Base-by-base conservation (phyloP, 2,888 invertebrate genomes). In the Scaptomyza cyrtandrae region DNA sequence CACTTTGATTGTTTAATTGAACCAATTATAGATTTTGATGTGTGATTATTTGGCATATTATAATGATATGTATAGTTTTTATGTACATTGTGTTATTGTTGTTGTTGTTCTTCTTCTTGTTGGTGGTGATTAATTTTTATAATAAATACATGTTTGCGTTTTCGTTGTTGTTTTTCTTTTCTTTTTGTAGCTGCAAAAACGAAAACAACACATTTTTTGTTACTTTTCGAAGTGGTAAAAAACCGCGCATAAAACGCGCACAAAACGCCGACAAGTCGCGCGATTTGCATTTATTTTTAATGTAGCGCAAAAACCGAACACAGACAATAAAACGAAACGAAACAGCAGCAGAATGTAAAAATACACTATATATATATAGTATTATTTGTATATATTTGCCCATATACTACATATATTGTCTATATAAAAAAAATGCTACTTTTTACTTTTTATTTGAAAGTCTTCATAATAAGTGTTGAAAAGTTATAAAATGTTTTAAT, bases 201-300 rank as follows among this genome's bases (percentile, higher is more conserved):
- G 39, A 54, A 70, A 43, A 19, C 41, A 13, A 44, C 29, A 39
- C 29, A 39, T n/a, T 9, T 33, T 65, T 55, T 48, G 14, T 49
- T 31, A 14, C 16, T 24, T 35, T 33, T n/a, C n/a, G 10, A 27
- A 0, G 1, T 14, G 11, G 16, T n/a, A 16, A 33, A 24, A 19
- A 49, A 59, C 31, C 59, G 39, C 39, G 24, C 31, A 41, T 33
- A 43, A 73, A 56, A 60, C 46, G 45, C 60, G 35, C 7, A 7
- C 14, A 45, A 55, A 58, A 24, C 24, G 24, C 24, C 5, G 5
- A 24, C 3, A 24, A 24, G 5, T 24, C 24, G 24, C 24, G 24
- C 27, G 24, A 61, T 84, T 77, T 70, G 78, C 67, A 39, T 73
- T 52, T 70, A 54, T 49, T 44, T 72, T 59, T 60, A 35, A 54